Base-by-base conservation (phyloP, 2,888 invertebrate species). In the Catocala fraxini region DNA sequence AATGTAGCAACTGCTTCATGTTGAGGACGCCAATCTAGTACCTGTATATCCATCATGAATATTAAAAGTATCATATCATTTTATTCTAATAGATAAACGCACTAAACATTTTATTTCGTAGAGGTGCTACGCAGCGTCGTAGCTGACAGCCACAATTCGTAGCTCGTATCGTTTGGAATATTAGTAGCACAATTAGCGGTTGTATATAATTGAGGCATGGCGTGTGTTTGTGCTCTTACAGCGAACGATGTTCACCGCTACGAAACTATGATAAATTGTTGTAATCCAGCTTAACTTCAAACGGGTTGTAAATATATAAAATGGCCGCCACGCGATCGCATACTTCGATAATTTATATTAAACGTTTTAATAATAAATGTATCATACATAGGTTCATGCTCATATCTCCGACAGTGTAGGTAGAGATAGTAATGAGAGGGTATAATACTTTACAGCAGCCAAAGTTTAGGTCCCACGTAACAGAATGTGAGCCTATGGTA, bases 191-290 rank as follows among this genome's bases (percentile, higher is more conserved):
- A 71, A 75, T 71, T 82, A 76, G 70, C 65, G 63, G 67, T 70
- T 73, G 65, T 65, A 61, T 64, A 65, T 83, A 80, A 83, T 83
- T 71, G 73, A 70, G 59, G 58, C 49, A 78, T 84, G 59, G 84
- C 83, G 82, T 84, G 83, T 68, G 60, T 60, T 43, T 51, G 59
- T 58, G 64, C 75, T 63, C 68, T 80, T 70, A 81, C 55, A 62
- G 55, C 70, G 68, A 60, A 55, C 63, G 71, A 68, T 68, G 67
- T 70, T 65, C 64, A 59, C 65, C 63, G 60, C 63, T 65, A 69
- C 60, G 56, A 69, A 71, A 69, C 70, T 76, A 54, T 67, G 57
- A 74, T 69, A 73, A 71, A 77, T 75, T 25, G 68, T 53, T 55
- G 49, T 64, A 59, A 68, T 61, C 53, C 55, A 46, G 56, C 13